Evolutionary conservation across 2,113 vertebrate species (phyloP), one percentile per base, ranked within the genome.

Genomic region (Morphnarchus princeps): DNA sequence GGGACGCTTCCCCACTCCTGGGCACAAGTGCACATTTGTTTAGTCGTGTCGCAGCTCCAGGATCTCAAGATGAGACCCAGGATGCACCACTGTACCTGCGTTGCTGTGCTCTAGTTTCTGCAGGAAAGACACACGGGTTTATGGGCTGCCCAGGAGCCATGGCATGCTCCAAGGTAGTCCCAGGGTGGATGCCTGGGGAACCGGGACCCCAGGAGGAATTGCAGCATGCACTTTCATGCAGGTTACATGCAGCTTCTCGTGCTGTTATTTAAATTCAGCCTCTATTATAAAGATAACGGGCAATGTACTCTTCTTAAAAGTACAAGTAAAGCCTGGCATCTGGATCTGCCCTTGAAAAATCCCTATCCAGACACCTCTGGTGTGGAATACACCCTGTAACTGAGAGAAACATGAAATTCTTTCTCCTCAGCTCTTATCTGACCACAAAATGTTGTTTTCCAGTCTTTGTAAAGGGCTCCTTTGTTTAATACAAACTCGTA

Each of bases 231-330:
- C 47, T 76, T 87, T 52, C 52, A 69, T 32, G 14, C 21, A 67
- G 47, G 52, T 45, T 34, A 34, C 28, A 16, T 13, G 13, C 43
- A 90, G 26, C 21, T 72, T 71, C 42, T 59, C 3, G 2, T 62
- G 34, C 22, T 74, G 19, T 34, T 52, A 24, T 5, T 8, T 50
- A 43, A 70, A 89, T 20, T 26, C 16, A 67, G 16, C 7, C 32
- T 81, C 13, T 32, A 32, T 47, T 49, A n/a, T 15, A 45, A 78
- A 70, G 20, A 29, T 9, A 52, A 29, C 0, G 0, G 36, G 8
- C 15, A 85, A 57, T 5, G 10, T 21, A 43, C 36, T 70, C 4
- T 18, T 72, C 42, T 55, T 65, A 79, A 62, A 84, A 66, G 61
- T 26, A 43, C 9, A 77, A 81, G 13, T 38, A 40, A 52, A 86